Base-by-base conservation (phyloP, 1,140 invertebrate species). In the Halyomorpha halys region DNA sequence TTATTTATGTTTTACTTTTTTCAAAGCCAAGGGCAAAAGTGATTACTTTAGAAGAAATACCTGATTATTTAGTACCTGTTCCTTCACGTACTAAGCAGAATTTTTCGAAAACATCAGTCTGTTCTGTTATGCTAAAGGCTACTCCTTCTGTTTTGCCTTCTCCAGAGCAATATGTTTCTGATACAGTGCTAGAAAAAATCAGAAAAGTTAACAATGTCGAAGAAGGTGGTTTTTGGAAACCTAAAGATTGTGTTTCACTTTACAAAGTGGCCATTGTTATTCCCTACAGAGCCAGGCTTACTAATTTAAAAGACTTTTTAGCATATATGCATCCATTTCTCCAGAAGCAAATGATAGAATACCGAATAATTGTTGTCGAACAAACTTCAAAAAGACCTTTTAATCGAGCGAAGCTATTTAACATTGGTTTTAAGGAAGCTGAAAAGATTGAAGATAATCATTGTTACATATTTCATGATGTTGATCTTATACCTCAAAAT, bases 381-480 rank as follows among this genome's bases (percentile, higher is more conserved):
- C 95, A 98, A 77, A 82, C 81, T 62, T 79, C 83, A 60, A 77
- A 79, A 4, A 76, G 79, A 54, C 86, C 89, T 15, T 98, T 97
- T 72, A 98, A 98, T 78, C 82, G 93, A 71, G 95, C 90, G 0
- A 91, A 93, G 74, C 79, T 98, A 11, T 86, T 98, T 70, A 98
- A 98, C 74, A 85, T 94, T 67, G 96, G 93, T 1, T 94, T 91
- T 67, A 74, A 80, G 5, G 85, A 91, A 71, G 89, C 91, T 0
- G 74, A 78, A 30, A 80, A 78, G 68, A 81, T 83, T 39, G 81
- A 80, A 63, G 75, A 78, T 54, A 92, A 85, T 75, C 84, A 90
- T 25, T 98, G 96, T 72, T 84, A 96, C 56, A 86, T 98, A 60
- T 88, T 98, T 70, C 94, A 97, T 76, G 94, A 98, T 74, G 89